Base-by-base conservation (phyloP, 2,113 vertebrate genomes). In the Tetrax tetrax region DNA sequence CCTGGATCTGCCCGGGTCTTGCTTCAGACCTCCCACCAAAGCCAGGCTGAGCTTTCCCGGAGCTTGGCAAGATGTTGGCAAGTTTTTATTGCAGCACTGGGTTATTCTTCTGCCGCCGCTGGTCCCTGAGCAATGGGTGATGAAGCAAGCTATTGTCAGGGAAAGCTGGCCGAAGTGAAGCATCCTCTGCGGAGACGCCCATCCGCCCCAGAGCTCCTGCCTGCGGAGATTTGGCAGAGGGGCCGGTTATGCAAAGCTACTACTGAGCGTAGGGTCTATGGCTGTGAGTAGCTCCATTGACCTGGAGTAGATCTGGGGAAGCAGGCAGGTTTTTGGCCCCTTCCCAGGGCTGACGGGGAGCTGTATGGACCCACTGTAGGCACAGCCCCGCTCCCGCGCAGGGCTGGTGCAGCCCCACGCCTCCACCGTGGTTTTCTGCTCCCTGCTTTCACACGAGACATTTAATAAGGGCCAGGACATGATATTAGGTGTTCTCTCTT, bases 111-210 rank as follows among this genome's bases (percentile, higher is more conserved):
- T 68, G 64, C 71, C 15, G 6, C 57, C 10, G 71, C 81, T 13
- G 90, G 48, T 93, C 90, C 92, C 75, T 2, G 9, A 76, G 94
- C 85, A 6, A 25, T 6, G 25, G 77, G 5, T 4, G 91, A 84
- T 95, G 95, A 94, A 94, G 79, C 91, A 79, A 83, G 27, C 95
- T 83, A 96, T 97, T 96, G 96, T 96, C 74, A 87, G 21, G 83
- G 93, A 74, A 12, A 77, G 80, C 91, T 70, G 94, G 89, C 79
- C 4, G 4, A 14, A 12, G 70, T 1, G 2, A 70, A 75, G 92
- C 95, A 89, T 93, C 94, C 96, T 83, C 94, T 0, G 25, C 1
- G 72, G 93, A 89, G 91, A 48, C 94, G 80, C 96, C 94, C 94
- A 91, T 92, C 94, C 51, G 51, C 86, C 83, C 41, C 2, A 14